Percentiles rank a stretch among this genome's conserved stretches.
Evolutionary conservation across 2,888 invertebrate genomes (phyloP).

Genomic region (Oeneis ivallda): DNA sequence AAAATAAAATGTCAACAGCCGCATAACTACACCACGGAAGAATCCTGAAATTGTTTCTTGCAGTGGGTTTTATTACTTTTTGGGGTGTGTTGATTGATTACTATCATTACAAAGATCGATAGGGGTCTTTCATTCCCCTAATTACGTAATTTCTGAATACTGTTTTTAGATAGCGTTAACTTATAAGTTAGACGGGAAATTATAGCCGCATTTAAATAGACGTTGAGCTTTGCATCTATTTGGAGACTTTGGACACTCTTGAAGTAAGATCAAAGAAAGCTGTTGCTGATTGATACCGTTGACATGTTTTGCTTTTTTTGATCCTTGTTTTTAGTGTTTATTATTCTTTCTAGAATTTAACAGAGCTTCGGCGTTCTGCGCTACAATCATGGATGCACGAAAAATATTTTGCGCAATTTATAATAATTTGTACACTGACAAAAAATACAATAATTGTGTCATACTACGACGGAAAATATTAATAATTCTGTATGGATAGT

Average conservation of each 20-base stretch:
- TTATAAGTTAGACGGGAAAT: not conserved
- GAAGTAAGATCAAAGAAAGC: conserved; percentile 29
- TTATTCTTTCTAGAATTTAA: not conserved
- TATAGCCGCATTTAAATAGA: conserved; percentile 19
- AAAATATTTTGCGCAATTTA: too few species aligned
- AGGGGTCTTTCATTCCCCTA: conserved; percentile 13
- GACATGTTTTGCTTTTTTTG: conserved; percentile 20
- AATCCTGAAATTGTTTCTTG: not conserved
- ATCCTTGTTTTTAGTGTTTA: not conserved
- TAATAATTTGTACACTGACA: too few species aligned
- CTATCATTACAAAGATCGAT: conserved; percentile 13
- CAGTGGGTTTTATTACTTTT: not conserved
- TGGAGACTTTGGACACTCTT: conserved; percentile 13
- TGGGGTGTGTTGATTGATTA: conserved; percentile 16
- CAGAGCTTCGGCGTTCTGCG: not conserved
- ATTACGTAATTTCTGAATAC: conserved; percentile 12
- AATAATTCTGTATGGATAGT: too few species aligned
- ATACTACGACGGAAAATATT: too few species aligned
- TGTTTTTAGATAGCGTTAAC: not conserved
- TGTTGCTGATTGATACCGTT: conserved; percentile 24
- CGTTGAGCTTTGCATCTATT: conserved; percentile 14
- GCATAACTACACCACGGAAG: too few species aligned
- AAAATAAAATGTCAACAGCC: too few species aligned
- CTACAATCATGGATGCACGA: too few species aligned
- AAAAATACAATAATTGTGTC: too few species aligned